Conservation (phyloP, 2,113 vertebrate genomes). For the Phrynosoma blainvillii region DNA sequence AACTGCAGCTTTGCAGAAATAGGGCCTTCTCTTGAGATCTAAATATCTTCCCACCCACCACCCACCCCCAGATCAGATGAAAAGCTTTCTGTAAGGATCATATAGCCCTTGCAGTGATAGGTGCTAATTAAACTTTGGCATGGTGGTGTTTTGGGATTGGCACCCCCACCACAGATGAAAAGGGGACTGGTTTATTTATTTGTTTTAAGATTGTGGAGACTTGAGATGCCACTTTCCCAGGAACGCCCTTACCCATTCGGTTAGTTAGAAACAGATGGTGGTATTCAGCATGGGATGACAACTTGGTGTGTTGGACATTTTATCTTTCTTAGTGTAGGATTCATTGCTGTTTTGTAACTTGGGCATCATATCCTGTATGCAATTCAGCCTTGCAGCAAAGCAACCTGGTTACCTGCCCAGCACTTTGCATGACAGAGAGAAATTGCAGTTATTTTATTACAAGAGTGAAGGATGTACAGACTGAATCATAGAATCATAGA, state of each 20-base stretch:
- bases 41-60: slow-evolving; percentile 25
- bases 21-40: not conserved
- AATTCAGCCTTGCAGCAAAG: not conserved
- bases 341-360: not conserved
- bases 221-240: slow-evolving; percentile 56
- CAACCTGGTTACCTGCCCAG: too few relatives aligned
- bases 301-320: not conserved
- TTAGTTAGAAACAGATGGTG: slow-evolving; percentile 68
- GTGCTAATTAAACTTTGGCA: slow-evolving; percentile 62
- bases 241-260: slow-evolving; percentile 56
- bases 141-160: slow-evolving; percentile 42
- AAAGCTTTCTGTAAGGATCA: slow-evolving; percentile 34
- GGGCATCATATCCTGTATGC: too few relatives aligned
- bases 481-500: too few relatives aligned
- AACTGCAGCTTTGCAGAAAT: slow-evolving; percentile 49
- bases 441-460: not conserved
- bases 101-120: slow-evolving; percentile 41
- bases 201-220: slow-evolving; percentile 48
- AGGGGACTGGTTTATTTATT: not conserved
- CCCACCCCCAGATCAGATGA: slow-evolving; percentile 61
- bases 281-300: slow-evolving; percentile 3
- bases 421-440: not conserved
- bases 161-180: slow-evolving; percentile 39
- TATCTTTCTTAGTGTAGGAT: not conserved
- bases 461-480: not conserved